Evolutionary conservation across 2,113 vertebrate genomes (phyloP).

Genomic region (Saimiri boliviensis): DNA sequence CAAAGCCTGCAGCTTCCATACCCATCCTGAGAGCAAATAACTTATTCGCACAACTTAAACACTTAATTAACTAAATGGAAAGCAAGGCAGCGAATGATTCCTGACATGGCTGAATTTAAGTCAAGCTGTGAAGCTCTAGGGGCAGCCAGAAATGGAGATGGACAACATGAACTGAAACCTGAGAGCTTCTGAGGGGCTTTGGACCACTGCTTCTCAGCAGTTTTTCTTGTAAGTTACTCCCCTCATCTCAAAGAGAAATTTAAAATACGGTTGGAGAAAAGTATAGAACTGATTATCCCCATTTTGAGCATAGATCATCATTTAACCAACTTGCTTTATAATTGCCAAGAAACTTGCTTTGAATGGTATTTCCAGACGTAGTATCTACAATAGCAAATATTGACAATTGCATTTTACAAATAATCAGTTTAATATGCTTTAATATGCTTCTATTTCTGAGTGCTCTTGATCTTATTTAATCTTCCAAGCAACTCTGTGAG

Average conservation of each 20-base stretch:
- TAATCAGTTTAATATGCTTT: not conserved
- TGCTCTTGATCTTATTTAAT: not conserved
- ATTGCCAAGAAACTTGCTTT: not conserved
- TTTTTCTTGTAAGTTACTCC: slow-evolving; percentile 45
- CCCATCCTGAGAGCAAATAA: not conserved
- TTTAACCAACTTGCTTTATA: not conserved
- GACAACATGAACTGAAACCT: not conserved
- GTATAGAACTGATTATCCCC: not conserved
- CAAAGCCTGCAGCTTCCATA: not conserved
- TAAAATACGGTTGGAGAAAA: not conserved
- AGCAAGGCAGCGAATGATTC: not conserved
- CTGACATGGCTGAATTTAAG: not conserved
- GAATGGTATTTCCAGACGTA: not conserved
- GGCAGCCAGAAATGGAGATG: not conserved
- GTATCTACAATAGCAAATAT: not conserved
- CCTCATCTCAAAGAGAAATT: not conserved
- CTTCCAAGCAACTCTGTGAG: not conserved
- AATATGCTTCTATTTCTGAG: not conserved
- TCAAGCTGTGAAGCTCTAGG: not conserved
- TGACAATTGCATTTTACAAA: slow-evolving; percentile 17
- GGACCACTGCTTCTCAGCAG: not conserved
- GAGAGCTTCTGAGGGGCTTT: not conserved
- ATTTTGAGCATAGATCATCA: not conserved
- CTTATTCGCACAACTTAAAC: not conserved
- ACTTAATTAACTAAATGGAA: not conserved